Percentiles rank a stretch among this genome's conserved stretches.
phyloP scores from a whole-genome alignment of 2,888 invertebrate genomes.

The Aethes cnicana region DNA sequence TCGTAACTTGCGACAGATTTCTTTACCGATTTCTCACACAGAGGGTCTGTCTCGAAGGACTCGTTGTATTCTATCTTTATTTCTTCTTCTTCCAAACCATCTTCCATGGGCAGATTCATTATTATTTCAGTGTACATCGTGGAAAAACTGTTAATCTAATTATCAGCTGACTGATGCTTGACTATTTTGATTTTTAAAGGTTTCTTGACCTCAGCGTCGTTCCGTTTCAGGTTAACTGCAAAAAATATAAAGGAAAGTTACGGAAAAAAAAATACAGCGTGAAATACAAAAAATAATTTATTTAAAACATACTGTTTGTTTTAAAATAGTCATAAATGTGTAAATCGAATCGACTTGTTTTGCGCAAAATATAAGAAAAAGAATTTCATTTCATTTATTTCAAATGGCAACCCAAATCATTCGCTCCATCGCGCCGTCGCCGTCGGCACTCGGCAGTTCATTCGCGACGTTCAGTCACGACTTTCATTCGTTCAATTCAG shows the following conservation, averaged over 20 bases:
- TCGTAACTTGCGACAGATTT: neutral
- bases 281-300: no score
- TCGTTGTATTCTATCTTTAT: constrained; percentile 57
- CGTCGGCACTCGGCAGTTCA: constrained; percentile 38
- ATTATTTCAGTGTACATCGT: neutral
- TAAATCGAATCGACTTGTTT: no score
- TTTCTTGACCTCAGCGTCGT: constrained; percentile 13
- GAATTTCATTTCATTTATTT: constrained; percentile 1
- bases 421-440: constrained; percentile 36
- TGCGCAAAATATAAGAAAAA: neutral
- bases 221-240: constrained; percentile 11
- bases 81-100: constrained; percentile 42
- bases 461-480: constrained; percentile 36
- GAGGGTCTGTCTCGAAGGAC: constrained; percentile 45
- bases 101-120: constrained; percentile 30
- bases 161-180: constrained; percentile 23
- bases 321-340: neutral
- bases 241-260: neutral
- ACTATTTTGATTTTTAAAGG: constrained; percentile 14
- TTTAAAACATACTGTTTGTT: no score
- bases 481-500: constrained; percentile 62
- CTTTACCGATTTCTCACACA: constrained; percentile 31
- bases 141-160: neutral
- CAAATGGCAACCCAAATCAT: constrained; percentile 17
- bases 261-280: neutral